A percentile compares a stretch with the other conserved stretches of the same genome.
Evolutionary conservation across 1,140 invertebrate species (phyloP).

Genomic region (Trichonephila inaurata): DNA sequence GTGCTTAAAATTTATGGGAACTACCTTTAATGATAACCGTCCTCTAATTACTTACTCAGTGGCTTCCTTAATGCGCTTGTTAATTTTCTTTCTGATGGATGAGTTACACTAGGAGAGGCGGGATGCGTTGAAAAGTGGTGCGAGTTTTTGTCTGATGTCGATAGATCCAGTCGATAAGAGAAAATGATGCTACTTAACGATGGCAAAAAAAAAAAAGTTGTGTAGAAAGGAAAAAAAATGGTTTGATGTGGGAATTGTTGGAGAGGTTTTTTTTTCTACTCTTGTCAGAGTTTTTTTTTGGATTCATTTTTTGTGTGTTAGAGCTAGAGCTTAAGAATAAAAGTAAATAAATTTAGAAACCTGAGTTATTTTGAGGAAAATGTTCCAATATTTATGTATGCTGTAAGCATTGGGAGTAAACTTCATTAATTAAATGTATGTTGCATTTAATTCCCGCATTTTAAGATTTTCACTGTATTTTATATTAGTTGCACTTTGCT

Average conservation of each 20-base stretch:
- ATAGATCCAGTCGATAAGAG: constrained; percentile 13
- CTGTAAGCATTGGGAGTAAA: too few relatives aligned
- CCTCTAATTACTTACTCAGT: constrained; percentile 72
- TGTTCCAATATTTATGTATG: too few relatives aligned
- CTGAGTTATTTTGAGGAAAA: too few relatives aligned
- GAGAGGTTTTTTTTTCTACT: background rate
- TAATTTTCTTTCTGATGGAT: constrained; percentile 70
- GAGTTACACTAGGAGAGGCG: background rate
- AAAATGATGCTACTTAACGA: constrained; percentile 31
- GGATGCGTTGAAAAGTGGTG: background rate
- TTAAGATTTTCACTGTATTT: too few relatives aligned
- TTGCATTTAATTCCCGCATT: too few relatives aligned
- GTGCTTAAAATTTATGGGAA: constrained; percentile 59
- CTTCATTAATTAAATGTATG: too few relatives aligned
- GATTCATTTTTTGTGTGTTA: background rate
- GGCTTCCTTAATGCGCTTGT: constrained; percentile 69
- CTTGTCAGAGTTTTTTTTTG: background rate
- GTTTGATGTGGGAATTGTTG: background rate
- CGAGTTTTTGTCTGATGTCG: background rate
- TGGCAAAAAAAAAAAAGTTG: background rate
- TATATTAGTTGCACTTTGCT: too few relatives aligned
- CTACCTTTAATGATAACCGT: constrained; percentile 61
- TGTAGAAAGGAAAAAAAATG: background rate
- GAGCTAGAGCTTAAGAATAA: too few relatives aligned
- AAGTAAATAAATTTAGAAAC: too few relatives aligned